A percentile compares a stretch with the other conserved stretches of the same genome.
These are phyloP conservation scores for Troilus luridus DNA, from an alignment of 2,888 invertebrate genomes.

Conservation along the genomic window DNA sequence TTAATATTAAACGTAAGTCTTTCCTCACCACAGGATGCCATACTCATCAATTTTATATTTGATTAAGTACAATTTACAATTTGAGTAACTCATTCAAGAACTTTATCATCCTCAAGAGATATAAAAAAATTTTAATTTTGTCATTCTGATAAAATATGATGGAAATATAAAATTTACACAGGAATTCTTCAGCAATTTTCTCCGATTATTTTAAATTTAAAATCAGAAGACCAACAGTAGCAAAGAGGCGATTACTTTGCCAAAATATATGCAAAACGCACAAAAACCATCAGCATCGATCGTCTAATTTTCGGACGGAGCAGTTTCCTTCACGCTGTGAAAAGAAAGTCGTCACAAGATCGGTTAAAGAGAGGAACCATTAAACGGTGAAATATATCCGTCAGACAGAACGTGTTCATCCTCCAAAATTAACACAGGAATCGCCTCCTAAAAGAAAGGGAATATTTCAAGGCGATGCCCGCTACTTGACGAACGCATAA, in stretches of 20 bases:
- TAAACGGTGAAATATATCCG: slow-evolving; percentile 13
- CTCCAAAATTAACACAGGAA: slow-evolving; percentile 35
- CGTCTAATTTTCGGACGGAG: background rate
- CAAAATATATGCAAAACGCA: background rate
- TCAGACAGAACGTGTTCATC: background rate
- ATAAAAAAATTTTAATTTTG: too few species aligned
- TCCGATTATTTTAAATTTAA: background rate
- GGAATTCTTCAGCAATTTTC: too few species aligned
- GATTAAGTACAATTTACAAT: too few species aligned
- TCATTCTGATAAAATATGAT: too few species aligned
- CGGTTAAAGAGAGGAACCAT: background rate
- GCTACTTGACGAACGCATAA: slow-evolving; percentile 10
- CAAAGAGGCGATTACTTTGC: background rate
- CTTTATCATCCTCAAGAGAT: too few species aligned
- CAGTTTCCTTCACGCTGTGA: background rate
- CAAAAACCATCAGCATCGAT: background rate
- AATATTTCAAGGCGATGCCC: slow-evolving; percentile 29
- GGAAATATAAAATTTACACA: too few species aligned
- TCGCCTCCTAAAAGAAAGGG: slow-evolving; percentile 10
- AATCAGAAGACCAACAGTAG: background rate
- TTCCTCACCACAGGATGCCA: too few species aligned
- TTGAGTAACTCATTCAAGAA: too few species aligned
- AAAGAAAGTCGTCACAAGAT: background rate
- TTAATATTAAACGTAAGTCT: too few species aligned
- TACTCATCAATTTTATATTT: too few species aligned